Percentiles rank a stretch among this genome's conserved stretches.
phyloP scores from a whole-genome alignment of 2,797 vertebrate species.

The Momotus momota region DNA sequence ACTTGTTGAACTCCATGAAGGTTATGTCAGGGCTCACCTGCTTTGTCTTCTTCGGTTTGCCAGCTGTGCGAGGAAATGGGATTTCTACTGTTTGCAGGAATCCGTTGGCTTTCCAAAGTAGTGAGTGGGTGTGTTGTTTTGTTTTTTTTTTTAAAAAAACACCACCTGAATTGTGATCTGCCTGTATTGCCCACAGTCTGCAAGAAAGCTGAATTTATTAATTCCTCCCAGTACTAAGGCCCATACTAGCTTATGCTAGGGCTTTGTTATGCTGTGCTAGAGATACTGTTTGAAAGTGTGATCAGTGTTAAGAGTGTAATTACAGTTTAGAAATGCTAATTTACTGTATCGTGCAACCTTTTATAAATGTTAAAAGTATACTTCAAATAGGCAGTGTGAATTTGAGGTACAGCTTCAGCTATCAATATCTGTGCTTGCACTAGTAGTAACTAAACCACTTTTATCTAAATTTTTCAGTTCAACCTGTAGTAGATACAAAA shows the following conservation, averaged over 20 bases:
- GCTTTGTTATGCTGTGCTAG: background rate
- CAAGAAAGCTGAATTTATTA: background rate
- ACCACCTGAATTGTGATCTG: background rate
- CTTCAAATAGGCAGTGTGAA: background rate
- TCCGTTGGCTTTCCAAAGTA: background rate
- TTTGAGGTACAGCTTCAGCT: background rate
- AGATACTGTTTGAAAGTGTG: background rate
- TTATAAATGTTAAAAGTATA: background rate
- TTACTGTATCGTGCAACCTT: background rate
- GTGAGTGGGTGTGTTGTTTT: background rate
- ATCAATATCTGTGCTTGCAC: background rate
- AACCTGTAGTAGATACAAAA: background rate
- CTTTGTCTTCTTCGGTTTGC: background rate
- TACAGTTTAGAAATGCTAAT: background rate
- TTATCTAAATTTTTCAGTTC: background rate
- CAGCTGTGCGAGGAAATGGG: background rate
- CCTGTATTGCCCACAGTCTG: background rate
- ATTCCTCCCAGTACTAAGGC: background rate
- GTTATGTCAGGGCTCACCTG: conserved; percentile 21
- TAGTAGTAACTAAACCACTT: background rate
- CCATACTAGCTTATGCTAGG: background rate
- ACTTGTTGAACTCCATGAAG: background rate
- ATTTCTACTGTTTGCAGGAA: background rate
- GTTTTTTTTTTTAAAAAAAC: background rate
- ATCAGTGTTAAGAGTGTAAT: background rate